phyloP scores from a whole-genome alignment of 2,888 invertebrate genomes.

The Aspidiotus rigidus region DNA sequence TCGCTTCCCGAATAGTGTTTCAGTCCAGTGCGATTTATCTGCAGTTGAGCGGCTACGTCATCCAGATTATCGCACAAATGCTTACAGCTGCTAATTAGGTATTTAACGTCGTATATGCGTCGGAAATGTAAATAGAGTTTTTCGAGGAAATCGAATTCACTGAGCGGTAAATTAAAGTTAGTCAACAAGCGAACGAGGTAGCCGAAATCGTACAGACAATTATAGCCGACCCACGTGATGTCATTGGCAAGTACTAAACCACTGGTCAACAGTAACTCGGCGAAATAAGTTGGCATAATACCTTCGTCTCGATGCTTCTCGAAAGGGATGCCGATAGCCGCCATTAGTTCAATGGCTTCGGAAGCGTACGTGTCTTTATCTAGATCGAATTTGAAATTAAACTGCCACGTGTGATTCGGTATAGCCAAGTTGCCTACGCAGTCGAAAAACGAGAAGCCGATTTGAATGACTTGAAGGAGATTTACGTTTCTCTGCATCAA shows the following conservation, averaged over 20 bases:
- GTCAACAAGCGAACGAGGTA: constrained; percentile 91
- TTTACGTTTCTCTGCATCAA: constrained; percentile 94
- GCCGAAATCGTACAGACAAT: constrained; percentile 98
- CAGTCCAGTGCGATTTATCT: constrained; percentile 84
- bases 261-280: constrained; percentile 93
- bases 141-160: constrained; percentile 94
- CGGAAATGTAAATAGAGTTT: constrained; percentile 88
- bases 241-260: constrained; percentile 92
- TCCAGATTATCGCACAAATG: constrained; percentile 97
- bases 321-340: constrained; percentile 94
- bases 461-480: constrained; percentile 90
- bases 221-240: constrained; percentile 97
- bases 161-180: constrained; percentile 75
- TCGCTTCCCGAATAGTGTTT: constrained; percentile 99
- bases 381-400: constrained; percentile 98
- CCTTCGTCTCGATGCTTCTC: constrained; percentile 98
- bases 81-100: constrained; percentile 97
- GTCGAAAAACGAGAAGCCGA: constrained; percentile 93
- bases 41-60: constrained; percentile 89
- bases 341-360: constrained; percentile 94
- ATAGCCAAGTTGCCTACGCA: constrained; percentile 93
- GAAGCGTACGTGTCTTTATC: constrained; percentile 99
- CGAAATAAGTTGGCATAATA: constrained; percentile 93
- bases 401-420: constrained; percentile 92
- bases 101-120: constrained; percentile 97